These are phyloP conservation scores for Progne subis DNA, from an alignment of 2,113 vertebrate genomes.

Conservation along the genomic window DNA sequence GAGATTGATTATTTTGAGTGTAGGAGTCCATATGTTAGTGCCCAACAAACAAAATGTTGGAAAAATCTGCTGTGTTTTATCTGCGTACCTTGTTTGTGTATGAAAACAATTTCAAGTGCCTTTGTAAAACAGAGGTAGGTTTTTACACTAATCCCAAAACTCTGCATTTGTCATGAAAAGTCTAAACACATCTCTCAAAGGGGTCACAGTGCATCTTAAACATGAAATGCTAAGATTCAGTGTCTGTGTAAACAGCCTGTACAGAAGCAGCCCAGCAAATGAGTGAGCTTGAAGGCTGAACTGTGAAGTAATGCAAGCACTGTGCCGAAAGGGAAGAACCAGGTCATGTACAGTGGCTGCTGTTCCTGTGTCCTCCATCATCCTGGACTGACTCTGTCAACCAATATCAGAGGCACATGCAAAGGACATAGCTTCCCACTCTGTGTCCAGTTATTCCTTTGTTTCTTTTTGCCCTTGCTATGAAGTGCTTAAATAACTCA, in stretches of 20 bases:
- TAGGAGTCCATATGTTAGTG: background rate
- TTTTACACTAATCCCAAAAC: background rate
- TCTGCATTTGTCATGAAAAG: background rate
- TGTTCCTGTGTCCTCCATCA: background rate
- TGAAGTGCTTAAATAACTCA: background rate
- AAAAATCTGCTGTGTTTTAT: background rate
- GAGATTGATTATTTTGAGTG: background rate
- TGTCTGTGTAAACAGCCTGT: background rate
- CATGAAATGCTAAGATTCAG: background rate
- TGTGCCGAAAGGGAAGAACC: rapidly evolving
- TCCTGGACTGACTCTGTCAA: background rate
- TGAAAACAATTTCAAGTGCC: background rate
- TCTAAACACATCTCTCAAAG: background rate
- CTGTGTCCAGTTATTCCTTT: background rate
- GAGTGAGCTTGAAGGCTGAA: background rate
- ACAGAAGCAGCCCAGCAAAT: background rate
- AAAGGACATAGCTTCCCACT: background rate
- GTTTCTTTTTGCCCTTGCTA: background rate
- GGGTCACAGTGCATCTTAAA: background rate
- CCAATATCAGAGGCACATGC: rapidly evolving
- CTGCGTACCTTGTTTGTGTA: background rate
- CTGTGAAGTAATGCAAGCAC: rapidly evolving
- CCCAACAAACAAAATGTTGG: background rate
- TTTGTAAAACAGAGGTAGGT: background rate
- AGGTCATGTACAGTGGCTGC: background rate